Evolutionary conservation across 2,888 invertebrate species (phyloP), one percentile per base, ranked within the genome.

Genomic region (Temnothorax rugatulus): DNA sequence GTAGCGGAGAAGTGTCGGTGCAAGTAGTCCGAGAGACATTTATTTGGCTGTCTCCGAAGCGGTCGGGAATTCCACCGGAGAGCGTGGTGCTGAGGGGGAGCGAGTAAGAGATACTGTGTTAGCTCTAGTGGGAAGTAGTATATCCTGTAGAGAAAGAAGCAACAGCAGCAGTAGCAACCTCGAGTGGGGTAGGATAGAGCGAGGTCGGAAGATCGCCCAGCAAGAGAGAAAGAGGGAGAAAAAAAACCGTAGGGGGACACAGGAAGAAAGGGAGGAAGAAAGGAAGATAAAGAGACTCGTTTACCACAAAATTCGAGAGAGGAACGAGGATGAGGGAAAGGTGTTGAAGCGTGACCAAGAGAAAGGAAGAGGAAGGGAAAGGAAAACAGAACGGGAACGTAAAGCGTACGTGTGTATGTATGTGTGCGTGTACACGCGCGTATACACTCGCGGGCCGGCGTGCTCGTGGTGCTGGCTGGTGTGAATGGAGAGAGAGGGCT

Each of bases 1-100:
- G 88, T 74, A 83, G 83, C 84, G 87, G 88, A 88, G 87, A 91
- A 90, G 91, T 86, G 87, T 88, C 86, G 88, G 86, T 86, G 89
- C 88, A 91, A 91, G 86, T 86, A 91, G 90, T 84, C 91, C 86
- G 88, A 89, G 87, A 87, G 90, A 92, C 92, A 92, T 92, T 92
- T 91, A 91, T 92, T 90, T 89, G 90, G 88, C 82, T 87, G 90
- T 90, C 89, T 87, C 87, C 87, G 87, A 84, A 89, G 88, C 88
- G 90, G 91, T 91, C 88, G 87, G 86, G 89, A 92, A 90, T 87
- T 92, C 90, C 73, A 85, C 83, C 87, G 82, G 66, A 18, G 47
- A 47, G 84, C 83, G 84, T 66, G 86, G 44, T 82, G 64, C 86
- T 68, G 84, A 77, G 71, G 64, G 86, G 61, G 86, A 83, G 87